A percentile compares a stretch with the other conserved stretches of the same genome.
These are phyloP conservation scores for Digitonthophagus gazella DNA, from an alignment of 2,888 invertebrate species.

Conservation along the genomic window DNA sequence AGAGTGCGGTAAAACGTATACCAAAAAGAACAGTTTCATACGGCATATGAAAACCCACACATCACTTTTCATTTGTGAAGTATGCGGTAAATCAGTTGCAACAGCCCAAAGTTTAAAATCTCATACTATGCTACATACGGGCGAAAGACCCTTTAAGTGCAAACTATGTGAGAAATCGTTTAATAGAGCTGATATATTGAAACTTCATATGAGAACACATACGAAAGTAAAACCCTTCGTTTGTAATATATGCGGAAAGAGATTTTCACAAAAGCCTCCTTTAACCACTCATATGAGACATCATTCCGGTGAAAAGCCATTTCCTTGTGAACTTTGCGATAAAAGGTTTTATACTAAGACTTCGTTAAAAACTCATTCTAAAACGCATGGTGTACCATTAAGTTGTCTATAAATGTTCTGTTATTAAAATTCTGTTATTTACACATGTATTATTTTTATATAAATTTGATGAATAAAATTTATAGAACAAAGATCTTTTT, in stretches of 20 bases:
- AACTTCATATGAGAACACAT: slow-evolving; percentile 38
- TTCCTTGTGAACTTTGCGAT: slow-evolving; percentile 54
- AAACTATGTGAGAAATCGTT: slow-evolving; percentile 26
- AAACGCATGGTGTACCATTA: slow-evolving; percentile 42
- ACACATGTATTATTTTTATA: too few species aligned
- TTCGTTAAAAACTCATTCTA: slow-evolving; percentile 54
- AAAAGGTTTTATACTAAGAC: slow-evolving; percentile 56
- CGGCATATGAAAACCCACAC: background rate
- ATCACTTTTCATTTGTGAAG: slow-evolving; percentile 37
- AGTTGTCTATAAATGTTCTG: too few species aligned
- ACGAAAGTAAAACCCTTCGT: slow-evolving; percentile 39
- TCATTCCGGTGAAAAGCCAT: slow-evolving; percentile 56
- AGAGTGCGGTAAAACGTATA: background rate
- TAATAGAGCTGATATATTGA: slow-evolving; percentile 36
- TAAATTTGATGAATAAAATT: too few species aligned
- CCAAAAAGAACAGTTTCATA: background rate
- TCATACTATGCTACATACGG: slow-evolving; percentile 29
- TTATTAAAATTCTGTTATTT: too few species aligned
- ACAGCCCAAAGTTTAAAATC: slow-evolving; percentile 22
- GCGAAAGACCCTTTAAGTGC: slow-evolving; percentile 29
- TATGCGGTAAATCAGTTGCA: slow-evolving; percentile 31
- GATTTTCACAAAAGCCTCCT: slow-evolving; percentile 51
- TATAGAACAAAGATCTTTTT: too few species aligned
- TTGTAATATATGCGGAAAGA: slow-evolving; percentile 39
- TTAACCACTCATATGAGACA: slow-evolving; percentile 53